Percentiles rank a stretch among this genome's conserved stretches.
Conservation (phyloP, 2,797 vertebrate genomes). For the Hydrophis major region DNA sequence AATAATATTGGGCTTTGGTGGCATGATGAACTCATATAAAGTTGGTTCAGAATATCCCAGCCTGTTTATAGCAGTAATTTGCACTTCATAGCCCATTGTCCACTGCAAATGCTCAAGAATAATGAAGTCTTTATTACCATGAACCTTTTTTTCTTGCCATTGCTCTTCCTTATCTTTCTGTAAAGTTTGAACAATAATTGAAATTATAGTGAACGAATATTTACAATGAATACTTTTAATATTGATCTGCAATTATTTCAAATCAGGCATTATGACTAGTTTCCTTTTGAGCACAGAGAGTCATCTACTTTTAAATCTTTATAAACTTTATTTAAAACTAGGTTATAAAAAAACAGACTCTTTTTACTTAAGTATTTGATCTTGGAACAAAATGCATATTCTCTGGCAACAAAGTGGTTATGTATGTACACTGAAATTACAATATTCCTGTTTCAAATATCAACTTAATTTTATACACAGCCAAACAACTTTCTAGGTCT, state of each 20-base stretch:
- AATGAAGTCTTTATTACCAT: constrained; percentile 89
- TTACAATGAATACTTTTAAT: neutral
- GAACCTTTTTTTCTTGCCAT: constrained; percentile 95
- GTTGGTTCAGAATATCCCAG: constrained; percentile 96
- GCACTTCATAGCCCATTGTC: constrained; percentile 95
- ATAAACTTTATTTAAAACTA: neutral
- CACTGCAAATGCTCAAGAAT: constrained; percentile 93
- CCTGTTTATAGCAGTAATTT: constrained; percentile 94
- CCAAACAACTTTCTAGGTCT: neutral
- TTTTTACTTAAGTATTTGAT: neutral
- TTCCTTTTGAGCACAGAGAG: neutral
- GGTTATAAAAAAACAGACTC: neutral
- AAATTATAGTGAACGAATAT: neutral
- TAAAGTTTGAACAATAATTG: constrained; percentile 44
- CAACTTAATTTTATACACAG: neutral
- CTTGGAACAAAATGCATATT: neutral
- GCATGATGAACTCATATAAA: constrained; percentile 96
- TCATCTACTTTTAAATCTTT: neutral
- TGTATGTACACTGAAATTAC: neutral
- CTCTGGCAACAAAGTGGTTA: neutral
- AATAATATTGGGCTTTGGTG: constrained; percentile 93
- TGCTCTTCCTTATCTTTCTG: constrained; percentile 96
- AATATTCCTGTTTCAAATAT: neutral
- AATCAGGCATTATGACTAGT: neutral
- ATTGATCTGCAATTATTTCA: neutral